Conservation (phyloP, 1,140 invertebrate species). For the Paraescarpia echinospica region DNA sequence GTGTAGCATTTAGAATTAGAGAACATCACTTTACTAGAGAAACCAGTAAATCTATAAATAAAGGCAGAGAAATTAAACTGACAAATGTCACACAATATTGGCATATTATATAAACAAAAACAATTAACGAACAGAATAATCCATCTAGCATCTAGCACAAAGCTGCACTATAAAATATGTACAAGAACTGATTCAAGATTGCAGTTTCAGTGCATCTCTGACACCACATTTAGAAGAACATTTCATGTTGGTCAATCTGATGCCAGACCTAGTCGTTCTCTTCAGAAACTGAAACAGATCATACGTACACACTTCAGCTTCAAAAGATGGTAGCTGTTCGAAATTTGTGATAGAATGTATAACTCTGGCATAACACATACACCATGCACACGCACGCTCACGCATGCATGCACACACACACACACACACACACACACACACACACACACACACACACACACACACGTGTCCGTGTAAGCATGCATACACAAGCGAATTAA, state of each 20-base stretch:
- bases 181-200: neutral
- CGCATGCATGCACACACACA: no score
- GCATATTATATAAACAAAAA: neutral
- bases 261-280: neutral
- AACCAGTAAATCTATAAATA: neutral
- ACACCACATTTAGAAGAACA: neutral
- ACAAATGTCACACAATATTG: neutral
- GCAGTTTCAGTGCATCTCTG: neutral
- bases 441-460: no score
- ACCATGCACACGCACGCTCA: no score
- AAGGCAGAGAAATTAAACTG: neutral
- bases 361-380: neutral
- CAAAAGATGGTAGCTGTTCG: neutral
- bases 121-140: neutral
- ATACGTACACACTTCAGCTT: neutral
- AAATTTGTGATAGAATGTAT: neutral
- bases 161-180: neutral
- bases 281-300: neutral
- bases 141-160: neutral
- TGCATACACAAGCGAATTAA: no score
- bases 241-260: neutral
- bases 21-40: neutral
- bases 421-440: no score
- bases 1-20: neutral
- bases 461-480: no score